Conservation (phyloP, 2,113 vertebrate species). For the Notiomystis cincta region DNA sequence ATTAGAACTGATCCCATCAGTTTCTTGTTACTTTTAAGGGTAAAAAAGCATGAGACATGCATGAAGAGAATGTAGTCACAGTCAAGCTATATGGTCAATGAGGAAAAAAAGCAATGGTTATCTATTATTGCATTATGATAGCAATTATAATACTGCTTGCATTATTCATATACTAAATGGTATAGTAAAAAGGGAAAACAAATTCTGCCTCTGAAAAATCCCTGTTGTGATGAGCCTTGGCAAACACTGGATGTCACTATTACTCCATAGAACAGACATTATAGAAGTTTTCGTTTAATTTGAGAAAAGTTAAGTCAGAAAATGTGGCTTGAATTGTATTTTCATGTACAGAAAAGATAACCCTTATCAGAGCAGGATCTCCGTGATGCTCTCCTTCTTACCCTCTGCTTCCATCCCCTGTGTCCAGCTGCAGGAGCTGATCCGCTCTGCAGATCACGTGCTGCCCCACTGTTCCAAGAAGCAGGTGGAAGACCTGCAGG, state of each 20-base stretch:
- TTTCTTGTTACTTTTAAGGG: neutral
- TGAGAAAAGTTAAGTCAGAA: neutral
- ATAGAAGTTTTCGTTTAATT: neutral
- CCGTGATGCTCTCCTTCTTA: neutral
- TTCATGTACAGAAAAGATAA: neutral
- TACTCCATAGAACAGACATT: neutral
- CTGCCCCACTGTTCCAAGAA: constrained; percentile 60
- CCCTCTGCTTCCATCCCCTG: neutral
- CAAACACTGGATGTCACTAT: constrained; percentile 53
- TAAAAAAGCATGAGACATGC: neutral
- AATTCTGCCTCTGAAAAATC: neutral
- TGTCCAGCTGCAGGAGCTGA: constrained; percentile 81
- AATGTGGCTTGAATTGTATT: neutral
- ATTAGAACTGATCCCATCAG: neutral
- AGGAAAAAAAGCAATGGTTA: neutral
- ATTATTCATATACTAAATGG: neutral
- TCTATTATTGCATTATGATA: neutral
- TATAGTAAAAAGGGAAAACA: neutral
- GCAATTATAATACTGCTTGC: neutral
- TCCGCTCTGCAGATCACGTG: constrained; percentile 64
- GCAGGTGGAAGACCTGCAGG: constrained; percentile 65
- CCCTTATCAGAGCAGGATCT: neutral
- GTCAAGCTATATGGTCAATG: neutral
- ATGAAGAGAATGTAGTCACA: neutral
- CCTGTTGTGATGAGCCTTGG: neutral